These are phyloP conservation scores for Pteria penguin DNA, from an alignment of 2,888 invertebrate species.

Conservation along the genomic window DNA sequence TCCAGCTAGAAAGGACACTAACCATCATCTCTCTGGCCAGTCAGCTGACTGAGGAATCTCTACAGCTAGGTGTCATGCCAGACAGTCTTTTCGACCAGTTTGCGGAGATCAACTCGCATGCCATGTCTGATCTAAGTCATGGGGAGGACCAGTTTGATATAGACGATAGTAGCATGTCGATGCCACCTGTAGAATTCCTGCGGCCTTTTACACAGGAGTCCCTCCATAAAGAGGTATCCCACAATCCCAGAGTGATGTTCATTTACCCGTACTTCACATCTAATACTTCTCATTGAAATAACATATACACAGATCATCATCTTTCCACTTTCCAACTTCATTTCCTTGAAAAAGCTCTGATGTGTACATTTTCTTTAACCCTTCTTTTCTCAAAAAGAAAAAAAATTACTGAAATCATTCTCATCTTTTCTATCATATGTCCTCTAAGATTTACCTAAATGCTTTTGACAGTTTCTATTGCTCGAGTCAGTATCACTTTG, in stretches of 20 bases:
- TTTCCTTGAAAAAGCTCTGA: background rate
- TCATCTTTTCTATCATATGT: too few relatives aligned
- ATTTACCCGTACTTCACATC: background rate
- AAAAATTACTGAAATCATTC: too few relatives aligned
- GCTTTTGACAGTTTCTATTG: too few relatives aligned
- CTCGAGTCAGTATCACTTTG: too few relatives aligned
- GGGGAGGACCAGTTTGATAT: constrained; percentile 30
- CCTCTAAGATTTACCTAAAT: too few relatives aligned
- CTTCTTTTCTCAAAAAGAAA: too few relatives aligned
- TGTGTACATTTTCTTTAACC: too few relatives aligned
- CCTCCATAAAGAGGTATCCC: constrained; percentile 25
- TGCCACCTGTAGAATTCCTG: constrained; percentile 19
- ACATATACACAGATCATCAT: background rate
- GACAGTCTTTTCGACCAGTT: constrained; percentile 64
- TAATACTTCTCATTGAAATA: background rate
- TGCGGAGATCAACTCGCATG: constrained; percentile 47
- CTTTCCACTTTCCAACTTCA: background rate
- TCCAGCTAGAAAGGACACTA: constrained; percentile 62
- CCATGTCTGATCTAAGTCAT: constrained; percentile 44
- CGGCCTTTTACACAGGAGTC: constrained; percentile 36
- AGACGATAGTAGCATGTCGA: constrained; percentile 14
- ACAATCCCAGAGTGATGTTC: background rate
- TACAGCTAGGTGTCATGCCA: constrained; percentile 63
- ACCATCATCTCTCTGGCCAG: constrained; percentile 68
- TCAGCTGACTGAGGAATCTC: constrained; percentile 67